Evolutionary conservation across 2,888 invertebrate species (phyloP).

Genomic region (Tyria jacobaeae): DNA sequence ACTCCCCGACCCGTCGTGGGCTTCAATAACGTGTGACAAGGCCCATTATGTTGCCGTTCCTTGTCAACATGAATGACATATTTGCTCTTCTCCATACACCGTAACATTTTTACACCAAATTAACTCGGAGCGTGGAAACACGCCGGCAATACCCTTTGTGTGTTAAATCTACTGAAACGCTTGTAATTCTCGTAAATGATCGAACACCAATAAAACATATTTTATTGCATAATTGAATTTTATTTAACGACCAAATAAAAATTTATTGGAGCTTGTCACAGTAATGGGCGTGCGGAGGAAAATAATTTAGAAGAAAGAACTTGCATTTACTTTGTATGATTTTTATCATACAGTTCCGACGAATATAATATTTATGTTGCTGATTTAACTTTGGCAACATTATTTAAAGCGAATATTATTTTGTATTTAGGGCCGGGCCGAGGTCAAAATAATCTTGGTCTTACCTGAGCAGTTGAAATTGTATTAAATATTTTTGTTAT

Average conservation of each 20-base stretch:
- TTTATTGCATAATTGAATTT: slow-evolving; percentile 39
- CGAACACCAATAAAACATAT: slow-evolving; percentile 37
- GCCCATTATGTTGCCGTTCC: slow-evolving; percentile 5
- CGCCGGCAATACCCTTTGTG: slow-evolving; percentile 16
- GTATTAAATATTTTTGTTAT: too few species aligned
- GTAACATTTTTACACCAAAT: slow-evolving; percentile 36
- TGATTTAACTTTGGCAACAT: background rate
- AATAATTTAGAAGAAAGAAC: slow-evolving; percentile 1
- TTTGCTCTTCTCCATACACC: slow-evolving; percentile 9
- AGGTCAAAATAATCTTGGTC: background rate
- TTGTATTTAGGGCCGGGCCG: background rate
- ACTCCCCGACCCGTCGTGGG: background rate
- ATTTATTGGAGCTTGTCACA: slow-evolving; percentile 7
- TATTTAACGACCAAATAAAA: slow-evolving; percentile 20
- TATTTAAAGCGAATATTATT: background rate
- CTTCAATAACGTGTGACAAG: slow-evolving; percentile 11
- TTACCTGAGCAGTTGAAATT: too few species aligned
- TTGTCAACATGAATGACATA: slow-evolving; percentile 24
- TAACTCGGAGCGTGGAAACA: slow-evolving; percentile 23
- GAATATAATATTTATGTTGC: background rate
- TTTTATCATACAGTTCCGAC: background rate
- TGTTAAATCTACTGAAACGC: slow-evolving; percentile 42
- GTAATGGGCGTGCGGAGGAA: slow-evolving; percentile 21
- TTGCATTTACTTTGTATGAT: slow-evolving; percentile 5
- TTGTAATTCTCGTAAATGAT: slow-evolving; percentile 36